Percentiles rank a stretch among this genome's conserved stretches.
Conservation (phyloP, 2,797 vertebrate genomes). For the Anomalospiza imberbis region DNA sequence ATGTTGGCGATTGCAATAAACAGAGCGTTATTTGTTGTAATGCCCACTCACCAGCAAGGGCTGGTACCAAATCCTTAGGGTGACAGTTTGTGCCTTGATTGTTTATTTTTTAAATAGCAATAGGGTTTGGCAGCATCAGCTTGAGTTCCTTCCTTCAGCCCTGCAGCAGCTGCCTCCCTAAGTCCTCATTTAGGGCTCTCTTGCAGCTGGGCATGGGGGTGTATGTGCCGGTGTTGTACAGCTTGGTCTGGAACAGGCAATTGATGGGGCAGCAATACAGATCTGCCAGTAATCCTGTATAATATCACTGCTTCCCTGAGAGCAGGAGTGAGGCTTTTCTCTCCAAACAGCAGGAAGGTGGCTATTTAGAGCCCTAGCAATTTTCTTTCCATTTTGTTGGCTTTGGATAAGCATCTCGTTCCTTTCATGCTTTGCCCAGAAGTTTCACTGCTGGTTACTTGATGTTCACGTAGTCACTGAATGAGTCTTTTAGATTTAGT, state of each 20-base stretch:
- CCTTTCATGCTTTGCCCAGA: slow-evolving; percentile 35
- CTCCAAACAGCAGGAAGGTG: slow-evolving; percentile 19
- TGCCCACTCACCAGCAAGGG: neutral
- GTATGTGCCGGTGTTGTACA: neutral
- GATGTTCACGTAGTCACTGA: neutral
- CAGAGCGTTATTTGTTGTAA: neutral
- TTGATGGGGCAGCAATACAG: neutral
- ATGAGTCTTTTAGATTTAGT: slow-evolving; percentile 15
- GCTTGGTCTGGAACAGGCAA: neutral
- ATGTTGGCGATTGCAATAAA: neutral
- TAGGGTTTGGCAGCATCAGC: neutral
- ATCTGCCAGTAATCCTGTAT: neutral
- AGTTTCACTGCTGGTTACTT: slow-evolving; percentile 21
- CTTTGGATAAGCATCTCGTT: slow-evolving; percentile 35
- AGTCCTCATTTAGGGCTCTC: neutral
- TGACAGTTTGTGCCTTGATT: neutral
- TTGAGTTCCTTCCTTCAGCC: neutral
- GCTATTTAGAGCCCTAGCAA: slow-evolving; percentile 30
- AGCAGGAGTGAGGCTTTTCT: slow-evolving; percentile 10
- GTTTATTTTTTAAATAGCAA: neutral
- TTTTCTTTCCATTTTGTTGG: slow-evolving; percentile 28
- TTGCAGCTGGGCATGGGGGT: neutral
- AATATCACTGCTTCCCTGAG: neutral
- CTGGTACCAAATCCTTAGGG: neutral
- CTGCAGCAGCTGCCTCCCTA: neutral